These are phyloP conservation scores for Clostera curtula DNA, from an alignment of 2,888 invertebrate species.

Conservation along the genomic window DNA sequence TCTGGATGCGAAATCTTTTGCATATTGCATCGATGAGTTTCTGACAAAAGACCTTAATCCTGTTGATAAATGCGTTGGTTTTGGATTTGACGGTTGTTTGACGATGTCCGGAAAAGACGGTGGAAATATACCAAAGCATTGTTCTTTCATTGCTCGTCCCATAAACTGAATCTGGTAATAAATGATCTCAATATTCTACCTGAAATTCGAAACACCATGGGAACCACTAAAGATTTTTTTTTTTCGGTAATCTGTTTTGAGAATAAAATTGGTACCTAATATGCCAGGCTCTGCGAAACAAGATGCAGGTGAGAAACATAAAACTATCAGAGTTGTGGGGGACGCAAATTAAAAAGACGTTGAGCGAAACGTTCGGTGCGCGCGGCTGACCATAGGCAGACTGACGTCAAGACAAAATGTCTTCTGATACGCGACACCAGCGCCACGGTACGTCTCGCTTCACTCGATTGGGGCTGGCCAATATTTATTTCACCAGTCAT, in stretches of 20 bases:
- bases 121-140: slow-evolving; percentile 5
- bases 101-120: slow-evolving; percentile 11
- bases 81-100: slow-evolving; percentile 22
- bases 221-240: slow-evolving; percentile 18
- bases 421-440: too few relatives aligned
- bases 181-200: slow-evolving; percentile 18
- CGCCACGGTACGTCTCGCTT: too few relatives aligned
- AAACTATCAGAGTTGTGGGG: too few relatives aligned
- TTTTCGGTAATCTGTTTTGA: too few relatives aligned
- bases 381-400: too few relatives aligned
- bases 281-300: slow-evolving; percentile 3
- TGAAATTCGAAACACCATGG: slow-evolving; percentile 16
- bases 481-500: too few relatives aligned
- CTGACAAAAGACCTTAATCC: neutral
- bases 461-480: too few relatives aligned
- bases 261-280: too few relatives aligned
- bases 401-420: too few relatives aligned
- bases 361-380: too few relatives aligned
- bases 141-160: slow-evolving; percentile 16
- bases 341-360: too few relatives aligned
- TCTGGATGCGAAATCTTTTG: slow-evolving; percentile 1
- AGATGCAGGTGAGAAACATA: too few relatives aligned
- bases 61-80: slow-evolving; percentile 8
- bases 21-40: slow-evolving; percentile 2
- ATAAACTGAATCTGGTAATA: slow-evolving; percentile 19